These are phyloP conservation scores for Zygogramma bicolorata DNA, from an alignment of 2,888 invertebrate genomes.

Conservation along the genomic window DNA sequence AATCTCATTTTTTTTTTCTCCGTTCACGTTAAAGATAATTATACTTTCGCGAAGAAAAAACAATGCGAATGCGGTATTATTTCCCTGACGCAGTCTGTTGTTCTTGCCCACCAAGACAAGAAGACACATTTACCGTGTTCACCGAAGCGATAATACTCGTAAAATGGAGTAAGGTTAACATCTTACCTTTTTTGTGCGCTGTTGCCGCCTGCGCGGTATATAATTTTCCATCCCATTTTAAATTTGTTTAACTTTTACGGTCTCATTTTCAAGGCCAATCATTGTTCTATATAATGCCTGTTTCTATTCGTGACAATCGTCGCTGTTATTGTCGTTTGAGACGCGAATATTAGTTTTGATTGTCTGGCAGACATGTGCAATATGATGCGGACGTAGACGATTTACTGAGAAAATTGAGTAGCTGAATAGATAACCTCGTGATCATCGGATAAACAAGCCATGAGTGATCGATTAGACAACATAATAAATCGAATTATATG, in stretches of 20 bases:
- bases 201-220: conserved; percentile 18
- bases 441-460: neutral
- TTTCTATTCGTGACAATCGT: conserved; percentile 21
- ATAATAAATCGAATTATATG: neutral
- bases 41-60: conserved; percentile 22
- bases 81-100: conserved; percentile 14
- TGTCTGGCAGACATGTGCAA: conserved; percentile 23
- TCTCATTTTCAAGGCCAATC: conserved; percentile 28
- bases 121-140: conserved; percentile 34
- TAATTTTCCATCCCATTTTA: conserved; percentile 4
- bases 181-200: conserved; percentile 22
- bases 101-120: conserved; percentile 19
- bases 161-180: conserved; percentile 39
- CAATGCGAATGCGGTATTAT: conserved; percentile 27
- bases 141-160: conserved; percentile 28
- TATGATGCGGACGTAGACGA: conserved; percentile 11
- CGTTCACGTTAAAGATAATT: conserved; percentile 10
- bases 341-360: conserved; percentile 13
- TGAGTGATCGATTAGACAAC: too few relatives aligned
- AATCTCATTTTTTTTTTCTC: conserved; percentile 4
- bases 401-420: neutral
- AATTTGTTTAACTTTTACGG: conserved; percentile 18
- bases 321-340: conserved; percentile 15
- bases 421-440: neutral
- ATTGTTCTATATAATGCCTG: conserved; percentile 20